These are phyloP conservation scores for Calephelis virginiensis DNA, from an alignment of 1,140 invertebrate genomes.

Conservation along the genomic window DNA sequence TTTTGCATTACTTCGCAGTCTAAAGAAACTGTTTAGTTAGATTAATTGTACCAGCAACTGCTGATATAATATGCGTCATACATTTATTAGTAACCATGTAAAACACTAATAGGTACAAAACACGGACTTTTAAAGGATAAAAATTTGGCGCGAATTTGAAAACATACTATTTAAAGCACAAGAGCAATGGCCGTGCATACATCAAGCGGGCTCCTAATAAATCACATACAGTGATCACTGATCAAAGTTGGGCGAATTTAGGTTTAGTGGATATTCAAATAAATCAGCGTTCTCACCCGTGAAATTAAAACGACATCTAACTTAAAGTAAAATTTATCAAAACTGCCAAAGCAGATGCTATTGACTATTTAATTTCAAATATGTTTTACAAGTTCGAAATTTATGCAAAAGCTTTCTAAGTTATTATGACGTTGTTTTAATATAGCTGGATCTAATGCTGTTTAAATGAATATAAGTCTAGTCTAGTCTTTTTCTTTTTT, in stretches of 20 bases:
- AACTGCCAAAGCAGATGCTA: conserved; percentile 36
- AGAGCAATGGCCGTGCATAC: conserved; percentile 30
- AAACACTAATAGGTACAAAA: no score
- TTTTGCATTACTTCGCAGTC: no score
- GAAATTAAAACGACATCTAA: conserved; percentile 49
- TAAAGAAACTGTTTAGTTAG: no score
- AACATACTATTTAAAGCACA: conserved; percentile 20
- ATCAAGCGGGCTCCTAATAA: conserved; percentile 38
- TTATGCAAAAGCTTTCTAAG: no score
- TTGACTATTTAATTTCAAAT: conserved; percentile 20
- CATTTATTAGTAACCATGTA: no score
- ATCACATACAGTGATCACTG: conserved; percentile 48
- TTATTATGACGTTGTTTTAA: no score
- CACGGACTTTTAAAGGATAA: not conserved
- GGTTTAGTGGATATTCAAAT: conserved; percentile 48
- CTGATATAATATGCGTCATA: no score
- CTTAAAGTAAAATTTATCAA: conserved; percentile 43
- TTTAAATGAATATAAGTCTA: no score
- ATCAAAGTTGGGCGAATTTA: conserved; percentile 49
- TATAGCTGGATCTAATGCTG: no score
- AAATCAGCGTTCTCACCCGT: conserved; percentile 44
- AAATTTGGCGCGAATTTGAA: not conserved
- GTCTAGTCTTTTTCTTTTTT: no score
- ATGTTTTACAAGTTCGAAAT: not conserved
- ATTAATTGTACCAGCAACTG: no score